These are phyloP conservation scores for Caenorhabditis inopinata DNA, from an alignment of 1,140 invertebrate genomes.

Conservation along the genomic window DNA sequence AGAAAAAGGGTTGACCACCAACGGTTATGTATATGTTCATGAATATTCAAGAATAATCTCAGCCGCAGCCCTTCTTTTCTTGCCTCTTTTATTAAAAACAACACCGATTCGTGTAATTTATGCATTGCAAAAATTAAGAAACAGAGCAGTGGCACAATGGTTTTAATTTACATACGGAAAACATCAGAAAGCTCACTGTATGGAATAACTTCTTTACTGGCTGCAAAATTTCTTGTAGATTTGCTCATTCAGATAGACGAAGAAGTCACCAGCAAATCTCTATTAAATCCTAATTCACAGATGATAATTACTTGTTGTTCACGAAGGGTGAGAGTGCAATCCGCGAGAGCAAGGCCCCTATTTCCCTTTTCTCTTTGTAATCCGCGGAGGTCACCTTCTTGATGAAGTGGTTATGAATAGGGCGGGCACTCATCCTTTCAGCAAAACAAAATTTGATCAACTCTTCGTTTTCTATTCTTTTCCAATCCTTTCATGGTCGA, in stretches of 20 bases:
- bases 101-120: constrained; percentile 1
- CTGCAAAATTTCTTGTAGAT: too few species aligned
- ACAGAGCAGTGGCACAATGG: not conserved
- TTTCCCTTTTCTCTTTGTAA: not conserved
- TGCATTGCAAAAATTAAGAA: constrained; percentile 7
- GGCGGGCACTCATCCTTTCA: not conserved
- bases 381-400: constrained; percentile 28
- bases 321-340: not conserved
- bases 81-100: not conserved
- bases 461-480: not conserved
- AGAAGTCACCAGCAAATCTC: not conserved
- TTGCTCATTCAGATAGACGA: too few species aligned
- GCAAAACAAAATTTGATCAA: constrained; percentile 20
- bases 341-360: not conserved
- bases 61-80: not conserved
- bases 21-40: constrained; percentile 33
- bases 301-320: constrained; percentile 16
- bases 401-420: constrained; percentile 34
- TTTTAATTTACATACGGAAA: too few species aligned
- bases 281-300: not conserved
- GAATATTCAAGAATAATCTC: constrained; percentile 33
- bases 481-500: not conserved
- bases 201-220: too few species aligned
- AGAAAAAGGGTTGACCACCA: constrained; percentile 23
- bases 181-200: too few species aligned